Base-by-base conservation (phyloP, 64 coral and sea anemone genomes). In the Anthopleura sola region DNA sequence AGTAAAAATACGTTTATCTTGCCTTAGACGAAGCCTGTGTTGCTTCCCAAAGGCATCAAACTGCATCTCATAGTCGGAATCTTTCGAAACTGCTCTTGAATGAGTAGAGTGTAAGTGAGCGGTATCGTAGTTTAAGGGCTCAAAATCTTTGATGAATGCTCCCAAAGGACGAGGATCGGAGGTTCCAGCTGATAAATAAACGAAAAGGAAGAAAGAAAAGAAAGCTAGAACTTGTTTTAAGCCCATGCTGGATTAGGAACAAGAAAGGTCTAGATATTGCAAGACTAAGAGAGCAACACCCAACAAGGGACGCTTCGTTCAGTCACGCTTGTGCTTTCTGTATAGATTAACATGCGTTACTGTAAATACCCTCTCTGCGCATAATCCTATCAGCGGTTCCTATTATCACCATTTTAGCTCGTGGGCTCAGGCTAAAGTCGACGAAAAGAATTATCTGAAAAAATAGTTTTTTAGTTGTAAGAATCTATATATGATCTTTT, bases 81-180 rank as follows among this genome's bases (percentile, higher is more conserved):
- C 31, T 33, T 81, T 83, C 51, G 82, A 80, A 88, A 92, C 87
- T 18, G 87, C 87, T 88, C 85, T 75, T 29, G 87, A 88, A 57
- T 89, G 92, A 36, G 84, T 75, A 0, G 53, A 55, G 36, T 90
- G 93, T 18, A 91, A 33, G 26, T 84, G 53, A 28, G 8, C n/a
- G n/a, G 80, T 5, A 31, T 96, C 87, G 46, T 99, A 99, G 66
- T 87, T 86, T 11, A 99, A 62, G 0, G 74, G 76, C 37, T 99
- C 97, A 33, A 50, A 94, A 55, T 99, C 83, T 66, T 74, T 86
- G 44, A 99, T 94, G 56, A 94, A 99, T 31, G 78, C 68, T 14
- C 85, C 82, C 2, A 99, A 62, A 21, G 74, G 51, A 62, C 74
- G 87, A 12, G 34, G 34, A 10, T 38, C 78, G 39, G 46, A 75